These are phyloP conservation scores for Parnassius apollo DNA, from an alignment of 2,888 invertebrate species.

Conservation along the genomic window DNA sequence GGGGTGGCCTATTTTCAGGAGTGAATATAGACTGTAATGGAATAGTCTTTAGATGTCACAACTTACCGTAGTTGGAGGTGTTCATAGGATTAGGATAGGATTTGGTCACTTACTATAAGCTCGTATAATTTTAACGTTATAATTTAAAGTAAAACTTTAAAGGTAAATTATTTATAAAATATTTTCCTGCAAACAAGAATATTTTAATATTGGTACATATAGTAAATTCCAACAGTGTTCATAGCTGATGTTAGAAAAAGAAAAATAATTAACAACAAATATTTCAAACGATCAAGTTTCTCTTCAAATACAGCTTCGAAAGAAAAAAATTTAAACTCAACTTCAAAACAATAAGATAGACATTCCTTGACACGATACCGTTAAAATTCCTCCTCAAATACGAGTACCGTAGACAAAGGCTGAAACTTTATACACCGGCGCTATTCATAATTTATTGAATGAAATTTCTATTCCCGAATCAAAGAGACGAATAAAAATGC, in stretches of 20 bases:
- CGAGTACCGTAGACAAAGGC: constrained; percentile 9
- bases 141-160: too few species aligned
- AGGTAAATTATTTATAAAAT: too few species aligned
- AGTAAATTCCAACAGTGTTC: too few species aligned
- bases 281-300: neutral
- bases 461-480: constrained; percentile 15
- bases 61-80: too few species aligned
- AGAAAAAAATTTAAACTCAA: constrained; percentile 13
- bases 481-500: constrained; percentile 5
- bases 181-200: too few species aligned
- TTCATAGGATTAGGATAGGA: too few species aligned
- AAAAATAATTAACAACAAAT: constrained; percentile 6
- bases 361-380: constrained; percentile 16
- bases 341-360: constrained; percentile 16
- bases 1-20: too few species aligned
- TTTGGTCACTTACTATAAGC: too few species aligned
- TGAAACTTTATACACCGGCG: constrained; percentile 11
- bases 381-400: constrained; percentile 6
- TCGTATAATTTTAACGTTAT: too few species aligned
- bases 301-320: constrained; percentile 6
- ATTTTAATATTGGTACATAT: too few species aligned
- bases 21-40: too few species aligned
- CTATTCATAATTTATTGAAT: constrained; percentile 20
- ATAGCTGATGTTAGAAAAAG: neutral
- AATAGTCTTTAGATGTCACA: too few species aligned